A percentile compares a stretch with the other conserved stretches of the same genome.
These are phyloP conservation scores for Ictalurus punctatus DNA, from an alignment of 2,113 vertebrate species.

Conservation along the genomic window DNA sequence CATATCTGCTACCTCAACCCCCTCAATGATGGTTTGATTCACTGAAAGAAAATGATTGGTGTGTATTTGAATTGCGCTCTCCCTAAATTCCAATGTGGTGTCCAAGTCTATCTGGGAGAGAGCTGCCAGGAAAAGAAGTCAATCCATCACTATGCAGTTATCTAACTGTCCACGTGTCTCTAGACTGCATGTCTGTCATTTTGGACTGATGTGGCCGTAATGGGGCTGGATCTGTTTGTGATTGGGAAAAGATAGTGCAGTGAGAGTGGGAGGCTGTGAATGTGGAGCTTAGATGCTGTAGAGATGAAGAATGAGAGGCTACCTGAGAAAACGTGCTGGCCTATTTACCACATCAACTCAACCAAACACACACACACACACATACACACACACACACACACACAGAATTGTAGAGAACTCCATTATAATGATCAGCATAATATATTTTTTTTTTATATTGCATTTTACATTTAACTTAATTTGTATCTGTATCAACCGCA, in stretches of 20 bases:
- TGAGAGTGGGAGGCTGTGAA: not conserved
- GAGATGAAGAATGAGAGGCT: not conserved
- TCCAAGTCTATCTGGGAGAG: not conserved
- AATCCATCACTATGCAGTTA: not conserved
- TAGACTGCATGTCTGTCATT: not conserved
- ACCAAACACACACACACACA: slow-evolving; percentile 18
- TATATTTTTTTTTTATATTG: not conserved
- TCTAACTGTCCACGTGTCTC: slow-evolving; percentile 5
- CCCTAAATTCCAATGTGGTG: not conserved
- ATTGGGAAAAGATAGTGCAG: slow-evolving; percentile 1
- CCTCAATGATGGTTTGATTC: not conserved
- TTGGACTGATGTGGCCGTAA: not conserved
- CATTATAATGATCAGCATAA: not conserved
- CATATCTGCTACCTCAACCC: not conserved
- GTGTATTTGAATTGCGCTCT: not conserved
- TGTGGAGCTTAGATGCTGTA: not conserved
- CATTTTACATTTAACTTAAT: not conserved
- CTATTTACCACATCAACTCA: not conserved
- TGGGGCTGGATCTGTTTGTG: not conserved
- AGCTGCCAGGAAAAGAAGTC: not conserved
- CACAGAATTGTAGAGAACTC: not conserved
- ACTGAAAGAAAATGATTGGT: not conserved
- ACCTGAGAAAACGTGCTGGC: not conserved
- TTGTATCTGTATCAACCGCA: not conserved
- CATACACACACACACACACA: slow-evolving; percentile 16